Base-by-base conservation (phyloP, 1,140 invertebrate genomes). In the Aphaenogaster ashmeadi region DNA sequence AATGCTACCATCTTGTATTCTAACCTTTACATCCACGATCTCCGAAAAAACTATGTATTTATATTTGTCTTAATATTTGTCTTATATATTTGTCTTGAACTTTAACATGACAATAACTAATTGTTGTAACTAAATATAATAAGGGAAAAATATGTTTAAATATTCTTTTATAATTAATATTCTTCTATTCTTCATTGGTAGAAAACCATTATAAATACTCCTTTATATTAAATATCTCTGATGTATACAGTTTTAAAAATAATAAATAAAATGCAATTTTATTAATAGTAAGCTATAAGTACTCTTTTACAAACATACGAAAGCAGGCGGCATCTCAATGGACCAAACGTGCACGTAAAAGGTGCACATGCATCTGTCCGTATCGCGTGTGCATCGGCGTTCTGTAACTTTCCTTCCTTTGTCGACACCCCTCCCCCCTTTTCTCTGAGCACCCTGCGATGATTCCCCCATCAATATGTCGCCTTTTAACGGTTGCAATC, bases 331-430 rank as follows among this genome's bases (percentile, higher is more conserved):
- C 18, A 52, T 86, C 87, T 83, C 87, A 83, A 91, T 91, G 89
- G 90, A 91, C 74, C 89, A 44, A 38, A 38, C 44, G 64, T 27
- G 27, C 27, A 27, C 27, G 27, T 47, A 83, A 91, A 91, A 91
- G 89, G 90, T 90, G 79, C 80, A 81, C 87, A 85, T 81, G 90
- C 90, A 91, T 91, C 89, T 91, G 90, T 89, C 85, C 80, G 78
- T 52, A 13, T 91, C 88, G 85, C 60, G 60, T 88, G 85, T 89
- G 90, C 66, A 89, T 91, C 90, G 90, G 85, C 90, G 87, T 88
- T 87, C 64, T 79, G 88, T 81, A 71, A 85, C 69, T 79, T 80
- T 27, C 50, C 79, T n/a, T 69, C 13, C 44, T 75, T 79, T 74
- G 62, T 86, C 58, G 21, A 50, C 60, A 56, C 38, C 21, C 15